Evolutionary conservation across 2,797 vertebrate species (phyloP).

Genomic region (Neosalanx taihuensis): DNA sequence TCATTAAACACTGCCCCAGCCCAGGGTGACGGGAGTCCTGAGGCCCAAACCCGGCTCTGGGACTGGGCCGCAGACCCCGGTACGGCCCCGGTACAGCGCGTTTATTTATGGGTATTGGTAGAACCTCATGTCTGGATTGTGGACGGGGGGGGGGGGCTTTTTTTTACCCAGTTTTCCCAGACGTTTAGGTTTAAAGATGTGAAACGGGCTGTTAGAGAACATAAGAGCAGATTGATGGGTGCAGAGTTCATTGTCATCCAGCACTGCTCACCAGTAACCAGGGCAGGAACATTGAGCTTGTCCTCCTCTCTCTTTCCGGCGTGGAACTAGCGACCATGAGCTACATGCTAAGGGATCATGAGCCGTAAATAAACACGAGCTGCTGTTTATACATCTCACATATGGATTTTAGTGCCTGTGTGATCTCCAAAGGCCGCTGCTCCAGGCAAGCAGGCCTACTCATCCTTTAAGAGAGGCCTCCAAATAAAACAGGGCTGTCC

Average conservation of each 20-base stretch:
- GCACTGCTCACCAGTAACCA: constrained; percentile 4
- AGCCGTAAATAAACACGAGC: constrained; percentile 64
- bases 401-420: constrained; percentile 67
- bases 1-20: constrained; percentile 30
- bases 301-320: constrained; percentile 26
- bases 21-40: constrained; percentile 17
- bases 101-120: constrained; percentile 28
- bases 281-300: constrained; percentile 33
- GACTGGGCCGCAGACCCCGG: background rate
- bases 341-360: constrained; percentile 47
- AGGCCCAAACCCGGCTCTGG: constrained; percentile 26
- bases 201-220: background rate
- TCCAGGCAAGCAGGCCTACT: constrained; percentile 66
- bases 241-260: background rate
- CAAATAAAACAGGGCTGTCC: constrained; percentile 75
- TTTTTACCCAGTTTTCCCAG: too few relatives aligned
- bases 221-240: constrained; percentile 5
- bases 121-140: constrained; percentile 11
- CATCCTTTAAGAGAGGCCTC: constrained; percentile 76
- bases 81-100: background rate
- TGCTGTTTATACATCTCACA: constrained; percentile 66
- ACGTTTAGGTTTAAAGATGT: background rate
- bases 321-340: constrained; percentile 28
- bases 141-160: constrained; percentile 12
- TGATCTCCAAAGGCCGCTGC: constrained; percentile 61